Base-by-base conservation (phyloP, 2,797 vertebrate species). In the Mycteria americana region DNA sequence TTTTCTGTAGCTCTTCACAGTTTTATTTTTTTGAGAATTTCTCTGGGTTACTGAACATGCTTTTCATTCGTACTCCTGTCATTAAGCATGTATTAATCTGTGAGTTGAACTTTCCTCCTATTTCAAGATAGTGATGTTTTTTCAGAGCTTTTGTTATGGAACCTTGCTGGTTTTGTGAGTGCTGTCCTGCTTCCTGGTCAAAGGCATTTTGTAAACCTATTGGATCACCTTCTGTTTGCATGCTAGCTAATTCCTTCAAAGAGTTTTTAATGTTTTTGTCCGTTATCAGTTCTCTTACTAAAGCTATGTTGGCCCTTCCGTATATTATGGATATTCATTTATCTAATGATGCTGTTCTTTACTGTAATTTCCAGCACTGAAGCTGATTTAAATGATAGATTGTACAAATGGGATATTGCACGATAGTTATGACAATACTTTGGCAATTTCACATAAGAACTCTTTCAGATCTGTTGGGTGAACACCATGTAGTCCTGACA, bases 401-500 rank as follows among this genome's bases (percentile, higher is more conserved):
- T 82, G 59, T 93, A 51, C 33, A 88, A 95, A 92, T 51, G 33
- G 56, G 57, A 67, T 93, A 70, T 59, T 84, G 45, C 22, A 30
- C 2, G 2, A 53, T 57, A 64, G 31, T 60, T 82, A n/a, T 33
- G 76, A 79, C 69, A 77, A 84, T 94, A 54, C 73, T 88, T 63
- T 45, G 35, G 64, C 45, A 85, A 41, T 85, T 81, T 89, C 45
- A 51, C 6, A 4, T 39, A 74, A 51, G 57, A 74, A 85, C 60
- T 45, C 43, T 79, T 93, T 75, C 24, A 90, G 41, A 92, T 70
- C 83, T 84, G 60, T 37, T 1, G 37, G 82, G 79, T 64, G 65
- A 83, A 35, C 51, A 60, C 85, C 82, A 93, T 92, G 79, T 92
- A 82, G 67, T 86, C 79, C 90, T 92, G 53, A 60, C 33, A 80